Conservation (phyloP, 1,140 invertebrate genomes). For the Neodiprion lecontei region DNA sequence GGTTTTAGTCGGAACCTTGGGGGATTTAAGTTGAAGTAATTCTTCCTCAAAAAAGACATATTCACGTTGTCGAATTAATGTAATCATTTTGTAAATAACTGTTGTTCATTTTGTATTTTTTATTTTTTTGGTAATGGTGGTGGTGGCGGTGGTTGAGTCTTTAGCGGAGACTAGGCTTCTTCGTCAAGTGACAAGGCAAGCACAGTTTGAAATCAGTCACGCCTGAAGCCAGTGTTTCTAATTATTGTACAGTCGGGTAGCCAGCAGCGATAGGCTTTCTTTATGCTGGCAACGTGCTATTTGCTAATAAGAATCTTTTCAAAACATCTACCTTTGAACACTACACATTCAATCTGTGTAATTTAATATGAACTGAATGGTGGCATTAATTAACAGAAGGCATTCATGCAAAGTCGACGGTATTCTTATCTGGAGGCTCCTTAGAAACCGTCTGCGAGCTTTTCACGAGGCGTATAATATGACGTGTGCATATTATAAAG, state of each 20-base stretch:
- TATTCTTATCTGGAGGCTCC: slow-evolving; percentile 33
- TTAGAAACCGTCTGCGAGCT: slow-evolving; percentile 11
- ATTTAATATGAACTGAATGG: slow-evolving; percentile 44
- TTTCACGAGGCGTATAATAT: slow-evolving; percentile 10
- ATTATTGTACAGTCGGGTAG: background rate
- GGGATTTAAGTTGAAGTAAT: no score
- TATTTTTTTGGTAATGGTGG: background rate
- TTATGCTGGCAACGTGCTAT: slow-evolving; percentile 11
- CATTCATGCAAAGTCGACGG: slow-evolving; percentile 33
- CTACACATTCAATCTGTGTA: slow-evolving; percentile 36
- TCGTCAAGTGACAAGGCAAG: background rate
- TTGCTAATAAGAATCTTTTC: slow-evolving; percentile 46
- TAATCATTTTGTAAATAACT: no score
- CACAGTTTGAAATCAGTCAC: background rate
- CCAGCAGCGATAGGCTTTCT: background rate
- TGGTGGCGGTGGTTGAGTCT: background rate
- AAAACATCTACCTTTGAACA: slow-evolving; percentile 36
- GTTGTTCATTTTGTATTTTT: no score
- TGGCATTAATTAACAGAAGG: slow-evolving; percentile 44
- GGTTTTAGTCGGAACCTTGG: no score
- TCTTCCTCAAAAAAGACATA: no score
- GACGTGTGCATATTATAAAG: slow-evolving; percentile 1
- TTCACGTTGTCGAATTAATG: no score
- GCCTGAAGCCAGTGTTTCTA: background rate
- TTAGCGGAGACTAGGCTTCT: background rate